A percentile compares a stretch with the other conserved stretches of the same genome.
phyloP scores from a whole-genome alignment of 2,113 vertebrate species.

The Rhizomys pruinosus region DNA sequence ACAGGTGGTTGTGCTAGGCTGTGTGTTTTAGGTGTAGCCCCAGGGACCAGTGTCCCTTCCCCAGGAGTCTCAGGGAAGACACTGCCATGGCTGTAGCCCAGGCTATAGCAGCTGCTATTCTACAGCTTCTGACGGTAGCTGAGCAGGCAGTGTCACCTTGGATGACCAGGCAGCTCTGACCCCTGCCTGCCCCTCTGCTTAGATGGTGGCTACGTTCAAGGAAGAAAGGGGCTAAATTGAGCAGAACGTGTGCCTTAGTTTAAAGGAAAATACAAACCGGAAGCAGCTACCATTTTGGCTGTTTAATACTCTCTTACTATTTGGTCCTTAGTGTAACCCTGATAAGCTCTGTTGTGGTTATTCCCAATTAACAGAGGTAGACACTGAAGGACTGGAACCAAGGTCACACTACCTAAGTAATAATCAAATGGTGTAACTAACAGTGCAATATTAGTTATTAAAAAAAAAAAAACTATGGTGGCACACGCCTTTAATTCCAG shows the following conservation, averaged over 20 bases:
- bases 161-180: rapidly evolving
- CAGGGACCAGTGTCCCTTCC: background rate
- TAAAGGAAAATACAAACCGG: background rate
- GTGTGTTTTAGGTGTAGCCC: background rate
- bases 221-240: background rate
- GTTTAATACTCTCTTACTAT: background rate
- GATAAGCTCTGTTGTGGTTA: background rate
- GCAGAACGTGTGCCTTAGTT: background rate
- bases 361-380: background rate
- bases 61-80: rapidly evolving
- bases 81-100: background rate
- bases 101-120: background rate
- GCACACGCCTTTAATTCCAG: no score
- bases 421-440: no score
- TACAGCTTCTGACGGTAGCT: rapidly evolving
- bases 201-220: background rate
- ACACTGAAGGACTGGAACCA: background rate
- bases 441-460: no score
- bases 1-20: background rate
- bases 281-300: background rate
- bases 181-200: rapidly evolving
- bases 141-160: background rate
- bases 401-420: background rate
- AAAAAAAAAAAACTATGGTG: no score
- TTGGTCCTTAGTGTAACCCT: background rate